Evolutionary conservation across 1,140 invertebrate genomes (phyloP).

Genomic region (Sycophaga agraensis): DNA sequence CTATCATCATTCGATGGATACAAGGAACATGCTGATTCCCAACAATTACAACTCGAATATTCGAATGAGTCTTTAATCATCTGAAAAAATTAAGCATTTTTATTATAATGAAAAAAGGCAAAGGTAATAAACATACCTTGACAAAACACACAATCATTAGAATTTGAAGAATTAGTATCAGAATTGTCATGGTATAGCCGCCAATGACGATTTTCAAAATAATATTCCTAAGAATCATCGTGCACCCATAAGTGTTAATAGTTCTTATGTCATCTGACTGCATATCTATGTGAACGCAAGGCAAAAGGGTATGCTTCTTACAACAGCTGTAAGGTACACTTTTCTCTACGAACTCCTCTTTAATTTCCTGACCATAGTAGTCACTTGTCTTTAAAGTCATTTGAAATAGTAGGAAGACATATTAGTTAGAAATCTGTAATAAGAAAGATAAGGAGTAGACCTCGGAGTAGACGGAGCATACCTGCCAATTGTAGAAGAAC

Average conservation of each 20-base stretch:
- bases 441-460: background rate
- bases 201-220: constrained; percentile 42
- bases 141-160: constrained; percentile 38
- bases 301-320: constrained; percentile 31
- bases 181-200: constrained; percentile 43
- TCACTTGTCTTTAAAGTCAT: constrained; percentile 30
- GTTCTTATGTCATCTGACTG: constrained; percentile 34
- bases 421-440: background rate
- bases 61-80: too few species aligned
- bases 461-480: background rate
- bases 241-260: constrained; percentile 46
- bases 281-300: constrained; percentile 43
- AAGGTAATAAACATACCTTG: constrained; percentile 33
- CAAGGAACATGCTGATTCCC: too few species aligned
- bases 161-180: constrained; percentile 41
- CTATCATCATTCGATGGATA: too few species aligned
- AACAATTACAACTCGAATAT: too few species aligned
- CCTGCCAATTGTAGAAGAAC: constrained; percentile 49
- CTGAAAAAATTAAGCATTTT: too few species aligned
- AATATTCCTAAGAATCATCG: constrained; percentile 37
- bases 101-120: too few species aligned
- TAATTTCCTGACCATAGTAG: constrained; percentile 36
- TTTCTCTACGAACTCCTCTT: constrained; percentile 19
- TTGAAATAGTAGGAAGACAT: too few species aligned
- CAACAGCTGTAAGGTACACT: constrained; percentile 51